Conservation (phyloP, 2,888 invertebrate genomes). For the Dermolepida albohirtum region DNA sequence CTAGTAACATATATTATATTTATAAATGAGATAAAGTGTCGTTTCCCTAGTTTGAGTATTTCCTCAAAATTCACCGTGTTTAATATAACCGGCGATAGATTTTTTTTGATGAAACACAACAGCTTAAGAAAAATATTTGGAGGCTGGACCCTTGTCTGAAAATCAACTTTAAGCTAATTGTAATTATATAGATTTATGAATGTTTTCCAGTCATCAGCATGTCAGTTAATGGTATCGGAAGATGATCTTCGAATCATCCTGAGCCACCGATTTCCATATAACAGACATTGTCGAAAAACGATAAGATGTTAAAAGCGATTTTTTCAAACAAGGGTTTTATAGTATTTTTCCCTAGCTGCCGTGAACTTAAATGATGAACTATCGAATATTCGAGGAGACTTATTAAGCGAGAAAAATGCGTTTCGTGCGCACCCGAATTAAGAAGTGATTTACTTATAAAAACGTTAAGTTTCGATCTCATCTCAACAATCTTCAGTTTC, state of each 20-base stretch:
- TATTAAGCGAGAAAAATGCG: not conserved
- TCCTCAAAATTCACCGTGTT: constrained; percentile 8
- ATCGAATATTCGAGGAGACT: constrained; percentile 1
- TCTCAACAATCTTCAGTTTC: constrained; percentile 1
- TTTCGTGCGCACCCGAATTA: constrained; percentile 16
- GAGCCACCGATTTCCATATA: constrained; percentile 62
- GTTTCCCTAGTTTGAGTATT: constrained; percentile 14
- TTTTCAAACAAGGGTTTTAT: constrained; percentile 58
- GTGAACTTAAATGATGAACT: not conserved
- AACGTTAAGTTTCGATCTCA: constrained; percentile 11
- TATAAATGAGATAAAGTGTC: constrained; percentile 10
- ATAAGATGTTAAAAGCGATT: constrained; percentile 41
- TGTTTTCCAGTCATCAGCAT: constrained; percentile 32
- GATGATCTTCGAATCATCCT: constrained; percentile 59
- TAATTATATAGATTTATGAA: too few species aligned
- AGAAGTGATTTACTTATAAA: constrained; percentile 15
- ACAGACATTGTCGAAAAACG: constrained; percentile 49
- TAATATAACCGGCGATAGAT: not conserved
- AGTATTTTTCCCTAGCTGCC: constrained; percentile 47
- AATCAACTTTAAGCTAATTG: constrained; percentile 36
- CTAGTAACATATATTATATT: constrained; percentile 44
- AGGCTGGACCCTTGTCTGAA: constrained; percentile 63
- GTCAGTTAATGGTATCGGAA: constrained; percentile 60
- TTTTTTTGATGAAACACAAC: not conserved
- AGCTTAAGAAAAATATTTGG: constrained; percentile 50